Base-by-base conservation (phyloP, 2,888 invertebrate species). In the Tetramorium bicarinatum region DNA sequence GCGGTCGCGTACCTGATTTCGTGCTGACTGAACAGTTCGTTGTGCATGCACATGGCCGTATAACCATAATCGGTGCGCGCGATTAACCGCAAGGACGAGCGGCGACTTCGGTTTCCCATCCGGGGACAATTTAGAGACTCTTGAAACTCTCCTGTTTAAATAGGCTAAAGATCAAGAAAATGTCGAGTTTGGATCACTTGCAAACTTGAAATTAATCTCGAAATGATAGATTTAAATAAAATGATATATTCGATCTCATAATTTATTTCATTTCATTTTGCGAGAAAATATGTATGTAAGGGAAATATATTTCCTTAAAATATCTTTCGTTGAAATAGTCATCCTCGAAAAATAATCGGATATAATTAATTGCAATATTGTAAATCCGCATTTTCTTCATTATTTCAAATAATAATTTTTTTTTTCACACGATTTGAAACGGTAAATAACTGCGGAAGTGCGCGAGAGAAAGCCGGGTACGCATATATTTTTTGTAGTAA, bases 1-100 rank as follows among this genome's bases (percentile, higher is more conserved):
- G 59, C 41, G 79, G 74, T 59, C 79, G 44, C 59, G 74, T 80
- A 80, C 74, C 79, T 47, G 74, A 80, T 80, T 80, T 59, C 79
- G 74, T 49, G 64, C 52, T 64, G 64, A 74, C 59, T 59, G 59
- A 80, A 80, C 59, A 59, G 79, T 79, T 56, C 41, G 21, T 59
- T 72, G 56, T 59, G 54, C 72, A 71, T 71, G 72, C 71, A 64
- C 77, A 41, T 15, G 77, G 29, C 41, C 71, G 41, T 54, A n/a
- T 41, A 56, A 71, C 72, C 56, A 47, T 71, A 71, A 79, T 79
- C 79, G 47, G 59, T 69, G 56, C 34, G 72, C 72, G 59, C 34
- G 74, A 80, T 80, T 72, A 80, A 72, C 56, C 79, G 44, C 74
- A 80, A 80, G 74, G 59, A 80, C 74, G 44, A 38, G 38, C 47